Conservation (phyloP, 2,113 vertebrate species). For the Xenus cinereus region DNA sequence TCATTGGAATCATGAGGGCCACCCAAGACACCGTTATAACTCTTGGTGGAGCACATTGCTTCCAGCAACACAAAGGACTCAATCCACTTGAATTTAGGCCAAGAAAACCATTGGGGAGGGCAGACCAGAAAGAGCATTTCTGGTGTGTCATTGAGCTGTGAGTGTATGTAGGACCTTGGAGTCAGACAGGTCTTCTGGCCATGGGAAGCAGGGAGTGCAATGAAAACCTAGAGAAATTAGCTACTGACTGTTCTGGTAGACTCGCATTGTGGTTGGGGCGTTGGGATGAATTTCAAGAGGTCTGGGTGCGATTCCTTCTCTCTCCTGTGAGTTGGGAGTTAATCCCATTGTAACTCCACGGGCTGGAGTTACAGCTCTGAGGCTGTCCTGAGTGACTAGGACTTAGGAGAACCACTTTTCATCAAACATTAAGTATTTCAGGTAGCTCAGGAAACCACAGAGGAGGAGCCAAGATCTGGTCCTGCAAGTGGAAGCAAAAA, state of each 20-base stretch:
- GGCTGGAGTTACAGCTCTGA: background rate
- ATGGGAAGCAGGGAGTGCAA: background rate
- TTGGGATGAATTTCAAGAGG: background rate
- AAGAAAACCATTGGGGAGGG: no score
- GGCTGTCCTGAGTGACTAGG: background rate
- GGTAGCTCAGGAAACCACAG: background rate
- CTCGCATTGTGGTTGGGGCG: rapidly evolving
- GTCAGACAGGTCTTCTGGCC: background rate
- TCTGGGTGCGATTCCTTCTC: background rate
- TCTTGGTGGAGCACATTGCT: background rate
- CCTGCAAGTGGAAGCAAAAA: background rate
- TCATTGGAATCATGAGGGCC: background rate
- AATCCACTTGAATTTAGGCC: background rate
- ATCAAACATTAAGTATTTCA: background rate
- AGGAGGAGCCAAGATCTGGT: background rate
- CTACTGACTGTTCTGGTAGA: background rate
- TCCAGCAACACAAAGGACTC: rapidly evolving
- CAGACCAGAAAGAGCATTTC: background rate
- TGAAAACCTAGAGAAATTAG: background rate
- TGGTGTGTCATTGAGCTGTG: background rate
- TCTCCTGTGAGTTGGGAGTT: background rate
- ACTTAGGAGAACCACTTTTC: background rate
- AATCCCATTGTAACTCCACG: no score
- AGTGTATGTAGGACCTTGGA: background rate
- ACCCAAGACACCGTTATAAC: rapidly evolving